Conservation (phyloP, 2,113 vertebrate genomes). For the Cygnus atratus region DNA sequence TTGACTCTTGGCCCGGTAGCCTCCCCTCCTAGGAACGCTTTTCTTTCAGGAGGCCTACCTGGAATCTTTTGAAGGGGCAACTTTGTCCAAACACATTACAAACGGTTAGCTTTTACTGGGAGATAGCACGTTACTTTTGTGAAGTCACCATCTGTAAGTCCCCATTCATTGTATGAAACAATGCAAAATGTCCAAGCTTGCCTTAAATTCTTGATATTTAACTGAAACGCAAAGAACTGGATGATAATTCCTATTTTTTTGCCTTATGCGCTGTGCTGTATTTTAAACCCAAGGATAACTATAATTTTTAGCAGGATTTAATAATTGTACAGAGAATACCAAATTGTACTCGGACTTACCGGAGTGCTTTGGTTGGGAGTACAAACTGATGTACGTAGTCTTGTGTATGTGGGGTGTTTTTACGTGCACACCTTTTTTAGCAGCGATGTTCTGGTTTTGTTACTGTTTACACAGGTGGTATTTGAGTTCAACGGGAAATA, state of each 20-base stretch:
- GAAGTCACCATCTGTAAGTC: slow-evolving; percentile 30
- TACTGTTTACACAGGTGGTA: slow-evolving; percentile 58
- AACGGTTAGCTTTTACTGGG: slow-evolving; percentile 55
- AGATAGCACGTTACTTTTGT: slow-evolving; percentile 65
- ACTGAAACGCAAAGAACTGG: slow-evolving; percentile 65
- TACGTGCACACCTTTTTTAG: slow-evolving; percentile 27
- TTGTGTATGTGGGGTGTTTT: not conserved
- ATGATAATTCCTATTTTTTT: slow-evolving; percentile 68
- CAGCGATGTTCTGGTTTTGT: slow-evolving; percentile 35
- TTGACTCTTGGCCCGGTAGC: not conserved
- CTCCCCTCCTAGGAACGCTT: not conserved
- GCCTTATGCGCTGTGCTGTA: slow-evolving; percentile 67
- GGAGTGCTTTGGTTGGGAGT: slow-evolving; percentile 28
- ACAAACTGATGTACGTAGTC: not conserved
- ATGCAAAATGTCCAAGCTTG: slow-evolving; percentile 84
- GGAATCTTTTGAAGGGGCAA: slow-evolving; percentile 30
- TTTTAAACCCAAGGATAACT: slow-evolving; percentile 60
- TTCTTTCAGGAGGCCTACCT: not conserved
- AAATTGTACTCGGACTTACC: not conserved
- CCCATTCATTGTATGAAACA: slow-evolving; percentile 59
- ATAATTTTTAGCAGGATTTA: slow-evolving; percentile 60
- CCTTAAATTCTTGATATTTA: slow-evolving; percentile 76
- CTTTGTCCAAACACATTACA: not conserved
- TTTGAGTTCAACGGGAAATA: slow-evolving; percentile 18
- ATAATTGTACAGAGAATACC: slow-evolving; percentile 51